Evolutionary conservation across 1,140 invertebrate genomes (phyloP), one percentile per base, ranked within the genome.

Genomic region (Dendroctonus valens): DNA sequence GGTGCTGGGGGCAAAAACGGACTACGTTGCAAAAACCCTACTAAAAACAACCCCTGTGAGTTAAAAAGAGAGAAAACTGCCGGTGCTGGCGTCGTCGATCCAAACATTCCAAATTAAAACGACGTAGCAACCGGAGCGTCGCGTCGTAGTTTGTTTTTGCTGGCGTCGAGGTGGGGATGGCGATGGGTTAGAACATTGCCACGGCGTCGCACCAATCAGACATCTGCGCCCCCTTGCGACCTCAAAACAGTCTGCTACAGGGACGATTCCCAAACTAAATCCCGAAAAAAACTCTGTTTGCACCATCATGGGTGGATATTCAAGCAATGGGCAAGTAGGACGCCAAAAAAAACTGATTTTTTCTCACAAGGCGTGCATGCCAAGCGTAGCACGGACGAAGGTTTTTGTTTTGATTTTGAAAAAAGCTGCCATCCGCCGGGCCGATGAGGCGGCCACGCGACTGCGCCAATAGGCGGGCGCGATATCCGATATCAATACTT

Each of bases 401-500:
- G n/a, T 52, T 14, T 52, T 52, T n/a, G 9, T 46, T 46, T 5
- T 46, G 68, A 65, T 69, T 72, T 70, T 57, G 50, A 72, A 72
- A 72, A 72, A 64, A 63, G 58, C 65, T 51, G 40, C 39, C 44
- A 38, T 37, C 64, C 59, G 6, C 67, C 15, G 11, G 6, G 42
- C 59, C 41, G 41, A 8, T 42, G 59, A 41, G 53, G 50, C n/a
- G 7, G 46, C 7, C 8, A 49, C 44, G 67, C 59, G 51, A 44
- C 41, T 61, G 60, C 65, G 69, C 40, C 8, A 67, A 55, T 57
- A 69, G 72, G 73, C 73, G 69, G 50, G 52, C 68, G 52, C 60
- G 69, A 72, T 74, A 74, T 73, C 72, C 72, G 74, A 75, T 76
- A 76, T 76, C 76, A 75, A 77, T 77, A 76, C 74, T 70, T 62